These are phyloP conservation scores for Platynereis dumerilii DNA, from an alignment of 2,888 invertebrate species.

Conservation along the genomic window DNA sequence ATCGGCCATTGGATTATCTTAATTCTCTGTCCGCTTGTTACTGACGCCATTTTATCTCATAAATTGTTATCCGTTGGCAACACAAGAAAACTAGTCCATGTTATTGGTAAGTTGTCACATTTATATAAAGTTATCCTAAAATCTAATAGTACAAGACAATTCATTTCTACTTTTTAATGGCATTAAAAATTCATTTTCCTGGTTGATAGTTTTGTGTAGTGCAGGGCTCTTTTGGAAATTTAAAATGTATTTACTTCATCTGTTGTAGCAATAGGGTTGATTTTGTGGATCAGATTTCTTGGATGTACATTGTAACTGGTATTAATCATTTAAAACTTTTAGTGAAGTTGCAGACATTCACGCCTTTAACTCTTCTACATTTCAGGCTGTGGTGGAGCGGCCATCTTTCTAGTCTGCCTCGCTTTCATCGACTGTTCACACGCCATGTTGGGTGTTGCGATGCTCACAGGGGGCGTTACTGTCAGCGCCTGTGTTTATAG, in stretches of 20 bases:
- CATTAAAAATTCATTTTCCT: too few relatives aligned
- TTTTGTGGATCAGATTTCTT: too few relatives aligned
- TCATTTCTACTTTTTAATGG: too few relatives aligned
- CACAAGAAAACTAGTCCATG: conserved; percentile 3
- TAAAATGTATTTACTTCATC: too few relatives aligned
- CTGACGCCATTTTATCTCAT: conserved; percentile 1
- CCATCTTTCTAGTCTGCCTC: conserved; percentile 1
- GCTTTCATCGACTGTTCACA: conserved; percentile 3
- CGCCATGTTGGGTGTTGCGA: neutral
- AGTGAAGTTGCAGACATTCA: too few relatives aligned
- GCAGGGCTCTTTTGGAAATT: too few relatives aligned
- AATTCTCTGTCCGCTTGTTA: neutral
- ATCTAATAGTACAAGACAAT: neutral
- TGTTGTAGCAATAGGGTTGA: too few relatives aligned
- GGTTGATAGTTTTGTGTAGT: too few relatives aligned
- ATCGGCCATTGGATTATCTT: neutral
- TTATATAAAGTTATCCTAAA: neutral
- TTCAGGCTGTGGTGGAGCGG: neutral
- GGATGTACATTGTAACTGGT: too few relatives aligned
- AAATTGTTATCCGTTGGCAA: neutral
- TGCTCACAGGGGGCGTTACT: neutral
- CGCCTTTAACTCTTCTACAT: neutral
- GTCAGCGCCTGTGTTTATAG: conserved; percentile 5
- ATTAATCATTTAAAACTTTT: too few relatives aligned
- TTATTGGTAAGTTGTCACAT: neutral